phyloP scores from a whole-genome alignment of 2,113 vertebrate species.

The Benitochromis conjunctus region DNA sequence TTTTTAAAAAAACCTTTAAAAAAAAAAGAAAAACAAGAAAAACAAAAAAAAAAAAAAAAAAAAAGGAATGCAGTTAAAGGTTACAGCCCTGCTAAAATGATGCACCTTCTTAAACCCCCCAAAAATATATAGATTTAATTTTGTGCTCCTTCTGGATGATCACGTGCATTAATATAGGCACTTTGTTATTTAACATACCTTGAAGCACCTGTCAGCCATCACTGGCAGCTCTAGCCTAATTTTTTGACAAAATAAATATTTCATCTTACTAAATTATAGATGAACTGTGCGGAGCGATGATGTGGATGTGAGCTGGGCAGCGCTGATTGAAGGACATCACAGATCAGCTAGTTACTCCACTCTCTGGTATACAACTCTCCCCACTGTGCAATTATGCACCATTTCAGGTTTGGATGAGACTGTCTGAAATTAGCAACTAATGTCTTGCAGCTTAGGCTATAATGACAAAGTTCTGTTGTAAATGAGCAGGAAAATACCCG shows the following conservation, averaged over 20 bases:
- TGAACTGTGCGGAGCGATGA: neutral
- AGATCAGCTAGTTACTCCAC: neutral
- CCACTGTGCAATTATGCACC: conserved; percentile 33
- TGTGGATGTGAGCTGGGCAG: neutral
- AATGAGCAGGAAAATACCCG: conserved; percentile 20
- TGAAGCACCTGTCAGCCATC: neutral
- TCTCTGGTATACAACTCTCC: neutral
- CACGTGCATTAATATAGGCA: neutral
- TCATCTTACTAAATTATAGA: neutral
- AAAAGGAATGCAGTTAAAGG: neutral
- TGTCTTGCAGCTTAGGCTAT: neutral
- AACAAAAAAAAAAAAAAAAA: neutral
- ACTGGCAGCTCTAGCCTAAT: neutral
- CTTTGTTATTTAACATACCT: neutral
- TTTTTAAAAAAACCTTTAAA: no score
- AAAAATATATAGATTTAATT: neutral
- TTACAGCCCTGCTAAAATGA: neutral
- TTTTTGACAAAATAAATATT: neutral
- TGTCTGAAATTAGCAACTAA: conserved; percentile 33
- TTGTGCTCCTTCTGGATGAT: neutral
- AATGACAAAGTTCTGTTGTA: neutral
- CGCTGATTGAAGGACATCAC: neutral
- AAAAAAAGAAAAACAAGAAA: no score
- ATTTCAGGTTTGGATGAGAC: conserved; percentile 21
- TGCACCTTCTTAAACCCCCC: neutral